Evolutionary conservation across 2,888 invertebrate genomes (phyloP), one percentile per base, ranked within the genome.

Genomic region (Pimpla rufipes): DNA sequence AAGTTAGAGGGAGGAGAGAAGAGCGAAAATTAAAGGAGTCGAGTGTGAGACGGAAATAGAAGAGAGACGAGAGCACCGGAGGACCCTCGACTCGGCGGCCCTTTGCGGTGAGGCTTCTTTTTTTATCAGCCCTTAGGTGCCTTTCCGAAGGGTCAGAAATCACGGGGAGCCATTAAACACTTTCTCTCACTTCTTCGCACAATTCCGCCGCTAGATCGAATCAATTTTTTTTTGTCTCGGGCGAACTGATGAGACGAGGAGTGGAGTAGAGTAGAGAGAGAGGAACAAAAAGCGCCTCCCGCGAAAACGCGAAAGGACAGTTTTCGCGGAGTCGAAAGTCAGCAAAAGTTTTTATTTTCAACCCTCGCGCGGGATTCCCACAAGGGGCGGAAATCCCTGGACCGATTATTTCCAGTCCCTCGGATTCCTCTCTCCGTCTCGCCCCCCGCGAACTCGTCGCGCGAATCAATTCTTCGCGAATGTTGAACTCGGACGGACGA

Each of bases 21-120:
- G 66, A 55, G 76, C 52, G 52, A 76, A 76, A 76, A 67, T 76
- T 67, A 57, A 57, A 67, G 57, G 40, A 76, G 57, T 40, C 35
- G 45, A 21, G 42, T 37, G 66, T 64, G 66, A 76, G 57, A 76
- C 40, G 42, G 64, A 75, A 64, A 71, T 37, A 64, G 47, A 75
- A 52, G 79, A 59, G 67, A 59, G 11, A 59, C 21, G 62, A 62
- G 74, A 50, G 74, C 21, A 29, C 47, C 35, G 18, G 70, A 81
- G 84, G 50, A 62, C 78, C 57, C 75, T 79, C 50, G 29, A 71
- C 62, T 70, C 68, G 55, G 76, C 62, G 75, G 45, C 59, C 75
- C 79, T 84, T 85, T 83, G 83, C 83, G 83, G 79, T 62, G 35
- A 62, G 62, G 45, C 29, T 73, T 70, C 35, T 57, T 47, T 68